Evolutionary conservation across 2,797 vertebrate species (phyloP).

Genomic region (Psittacula echo): DNA sequence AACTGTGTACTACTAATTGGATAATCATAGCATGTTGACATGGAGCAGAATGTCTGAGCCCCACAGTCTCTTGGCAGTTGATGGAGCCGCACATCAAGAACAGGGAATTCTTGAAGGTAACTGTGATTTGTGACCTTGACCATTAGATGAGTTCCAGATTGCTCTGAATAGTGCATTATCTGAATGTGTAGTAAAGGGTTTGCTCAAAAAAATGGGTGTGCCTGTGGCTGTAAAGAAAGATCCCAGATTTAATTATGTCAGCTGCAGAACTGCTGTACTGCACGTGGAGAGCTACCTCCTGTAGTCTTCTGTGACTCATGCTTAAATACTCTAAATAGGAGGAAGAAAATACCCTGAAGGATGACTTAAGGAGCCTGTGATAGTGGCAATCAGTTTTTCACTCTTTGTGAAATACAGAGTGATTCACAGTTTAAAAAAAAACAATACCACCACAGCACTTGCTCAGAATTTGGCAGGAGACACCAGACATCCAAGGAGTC

Average conservation of each 20-base stretch:
- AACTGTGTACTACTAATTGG: neutral
- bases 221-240: neutral
- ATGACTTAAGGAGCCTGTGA: conserved; percentile 7
- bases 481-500: neutral
- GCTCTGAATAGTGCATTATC: fast-evolving
- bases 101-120: neutral
- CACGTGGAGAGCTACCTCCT: neutral
- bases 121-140: neutral
- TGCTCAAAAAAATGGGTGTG: neutral
- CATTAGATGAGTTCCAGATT: neutral
- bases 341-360: neutral
- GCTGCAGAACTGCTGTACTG: neutral
- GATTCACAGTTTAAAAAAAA: neutral
- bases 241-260: neutral
- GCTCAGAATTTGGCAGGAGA: neutral
- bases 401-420: neutral
- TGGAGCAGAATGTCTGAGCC: neutral
- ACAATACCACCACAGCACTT: neutral
- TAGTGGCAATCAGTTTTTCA: neutral
- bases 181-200: neutral
- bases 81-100: neutral
- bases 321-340: conserved; percentile 10
- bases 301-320: conserved; percentile 1
- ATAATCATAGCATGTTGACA: neutral
- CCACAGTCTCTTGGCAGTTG: neutral